Base-by-base conservation (phyloP, 2,797 vertebrate species). In the Poecilia gillii region DNA sequence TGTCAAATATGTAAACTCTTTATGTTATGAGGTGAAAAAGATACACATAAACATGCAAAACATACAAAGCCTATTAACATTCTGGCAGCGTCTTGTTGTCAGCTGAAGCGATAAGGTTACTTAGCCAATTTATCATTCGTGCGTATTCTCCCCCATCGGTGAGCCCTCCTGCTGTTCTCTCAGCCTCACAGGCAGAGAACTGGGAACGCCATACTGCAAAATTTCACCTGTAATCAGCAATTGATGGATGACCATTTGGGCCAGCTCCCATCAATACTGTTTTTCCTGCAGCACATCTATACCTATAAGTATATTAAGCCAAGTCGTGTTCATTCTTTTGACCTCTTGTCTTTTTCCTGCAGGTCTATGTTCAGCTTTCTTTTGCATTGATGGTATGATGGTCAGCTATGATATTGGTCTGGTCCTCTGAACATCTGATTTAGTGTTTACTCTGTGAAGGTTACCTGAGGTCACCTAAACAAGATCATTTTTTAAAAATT, bases 41-140 rank as follows among this genome's bases (percentile, higher is more conserved):
- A n/a, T 76, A 62, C 75, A 45, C 4, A 55, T 51, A 88, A 71
- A 55, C 23, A 39, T 47, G 41, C 55, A 75, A 82, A 80, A 79
- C 81, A 81, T 75, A 82, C 80, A 49, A 51, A 85, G 74, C 90
- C 88, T 78, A 85, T 92, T 90, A 86, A 83, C 76, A 90, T 93
- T 92, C 84, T 85, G 75, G 77, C 81, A 75, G 74, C 28, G 80
- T 88, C 77, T 88, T 1, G 18, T 73, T 91, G 81, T 93, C 77
- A 90, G 70, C 78, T 23, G 45, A 75, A 77, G 86, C 28, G 45
- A 86, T 86, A 87, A 90, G 86, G 91, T 92, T 89, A 91, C 84
- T 84, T 74, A 33, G 79, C 77, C 87, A 90, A 84, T 94, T 93
- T 88, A 79, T 93, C 84, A 92, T 91, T 92, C 62, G 74, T 83